phyloP scores from a whole-genome alignment of 1,140 invertebrate genomes.

The Chironomus striatipennis region DNA sequence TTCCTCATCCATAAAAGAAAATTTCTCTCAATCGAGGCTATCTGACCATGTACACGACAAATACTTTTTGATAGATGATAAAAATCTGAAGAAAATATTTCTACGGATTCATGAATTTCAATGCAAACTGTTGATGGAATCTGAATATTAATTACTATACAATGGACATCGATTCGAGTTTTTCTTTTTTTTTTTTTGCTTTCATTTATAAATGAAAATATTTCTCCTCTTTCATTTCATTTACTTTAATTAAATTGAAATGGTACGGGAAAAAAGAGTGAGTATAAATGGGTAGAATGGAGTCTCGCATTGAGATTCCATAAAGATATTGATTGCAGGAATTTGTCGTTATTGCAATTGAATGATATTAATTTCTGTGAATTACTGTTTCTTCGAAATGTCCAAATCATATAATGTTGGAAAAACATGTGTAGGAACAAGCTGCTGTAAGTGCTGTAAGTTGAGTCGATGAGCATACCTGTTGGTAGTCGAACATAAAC shows the following conservation, averaged over 20 bases:
- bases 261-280: no score
- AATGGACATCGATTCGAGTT: background rate
- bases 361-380: constrained; percentile 18
- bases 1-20: no score
- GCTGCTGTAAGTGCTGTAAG: constrained; percentile 4
- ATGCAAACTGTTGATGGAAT: constrained; percentile 16
- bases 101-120: constrained; percentile 12
- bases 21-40: no score
- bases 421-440: constrained; percentile 20
- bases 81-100: background rate
- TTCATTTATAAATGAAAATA: background rate
- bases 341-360: constrained; percentile 2
- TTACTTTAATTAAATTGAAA: no score
- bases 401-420: background rate
- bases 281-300: no score
- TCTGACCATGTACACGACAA: no score
- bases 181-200: background rate
- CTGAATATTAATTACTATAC: constrained; percentile 18
- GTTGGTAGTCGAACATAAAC: constrained; percentile 21
- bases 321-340: constrained; percentile 21
- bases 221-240: background rate
- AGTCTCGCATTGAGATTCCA: background rate
- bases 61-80: background rate
- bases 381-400: constrained; percentile 18
- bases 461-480: constrained; percentile 20